phyloP scores from a whole-genome alignment of 2,888 invertebrate species.

The Cryptosula pallasiana region DNA sequence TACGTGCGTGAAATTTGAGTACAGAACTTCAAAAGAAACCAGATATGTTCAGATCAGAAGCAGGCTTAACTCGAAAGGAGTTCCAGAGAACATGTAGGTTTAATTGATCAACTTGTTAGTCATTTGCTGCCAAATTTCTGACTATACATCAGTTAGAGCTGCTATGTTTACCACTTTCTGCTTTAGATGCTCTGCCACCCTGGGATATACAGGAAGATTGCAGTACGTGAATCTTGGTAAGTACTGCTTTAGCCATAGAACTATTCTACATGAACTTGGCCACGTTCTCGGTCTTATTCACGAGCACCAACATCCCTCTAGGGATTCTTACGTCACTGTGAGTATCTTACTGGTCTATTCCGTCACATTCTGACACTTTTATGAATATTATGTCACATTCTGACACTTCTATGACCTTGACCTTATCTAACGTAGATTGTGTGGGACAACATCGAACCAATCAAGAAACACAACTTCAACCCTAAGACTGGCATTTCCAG shows the following conservation, averaged over 20 bases:
- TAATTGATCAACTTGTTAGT: too few relatives aligned
- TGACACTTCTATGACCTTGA: too few relatives aligned
- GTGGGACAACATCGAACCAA: conserved; percentile 21
- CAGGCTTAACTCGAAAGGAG: neutral
- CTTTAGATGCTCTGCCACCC: conserved; percentile 17
- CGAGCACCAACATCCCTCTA: conserved; percentile 21
- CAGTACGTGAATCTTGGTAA: conserved; percentile 23
- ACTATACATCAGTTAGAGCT: too few relatives aligned
- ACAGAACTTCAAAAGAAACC: neutral
- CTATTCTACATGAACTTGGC: conserved; percentile 22
- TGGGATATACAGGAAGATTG: neutral
- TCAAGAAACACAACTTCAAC: neutral
- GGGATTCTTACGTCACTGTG: conserved; percentile 12
- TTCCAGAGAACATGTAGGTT: neutral
- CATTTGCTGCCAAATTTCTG: too few relatives aligned
- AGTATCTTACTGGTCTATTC: neutral
- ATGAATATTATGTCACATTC: too few relatives aligned
- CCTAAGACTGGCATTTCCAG: conserved; percentile 7
- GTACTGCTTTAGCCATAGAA: conserved; percentile 14
- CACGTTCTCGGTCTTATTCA: conserved; percentile 22
- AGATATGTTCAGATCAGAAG: conserved; percentile 19
- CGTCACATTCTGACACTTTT: too few relatives aligned
- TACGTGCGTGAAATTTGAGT: conserved; percentile 23
- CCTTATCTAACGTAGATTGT: too few relatives aligned
- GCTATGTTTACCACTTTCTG: too few relatives aligned